phyloP scores from a whole-genome alignment of 2,888 invertebrate genomes.

The Melangyna quadrimaculata region DNA sequence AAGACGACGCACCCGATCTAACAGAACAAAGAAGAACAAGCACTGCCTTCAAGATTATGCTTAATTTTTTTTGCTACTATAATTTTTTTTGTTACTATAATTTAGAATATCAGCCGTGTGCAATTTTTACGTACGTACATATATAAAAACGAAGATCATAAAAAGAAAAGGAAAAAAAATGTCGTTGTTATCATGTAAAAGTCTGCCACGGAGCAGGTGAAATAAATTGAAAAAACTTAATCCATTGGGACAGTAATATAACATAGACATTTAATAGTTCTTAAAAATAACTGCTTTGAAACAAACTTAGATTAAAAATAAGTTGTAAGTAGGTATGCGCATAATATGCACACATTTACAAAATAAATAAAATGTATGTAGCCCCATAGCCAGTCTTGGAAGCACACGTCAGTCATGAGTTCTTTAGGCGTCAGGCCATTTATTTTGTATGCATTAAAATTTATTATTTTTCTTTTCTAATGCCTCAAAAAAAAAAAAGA shows the following conservation, averaged over 20 bases:
- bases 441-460: background rate
- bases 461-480: background rate
- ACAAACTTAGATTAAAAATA: background rate
- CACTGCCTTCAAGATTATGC: background rate
- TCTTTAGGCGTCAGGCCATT: background rate
- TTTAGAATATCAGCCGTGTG: too few species aligned
- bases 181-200: background rate
- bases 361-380: background rate
- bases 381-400: background rate
- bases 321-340: background rate
- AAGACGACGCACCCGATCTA: background rate
- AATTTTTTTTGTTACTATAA: too few species aligned
- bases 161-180: background rate
- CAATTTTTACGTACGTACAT: too few species aligned
- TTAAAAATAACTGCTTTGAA: background rate
- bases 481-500: background rate
- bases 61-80: too few species aligned
- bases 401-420: background rate
- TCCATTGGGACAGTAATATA: background rate
- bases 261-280: too few species aligned
- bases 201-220: slow-evolving; percentile 2
- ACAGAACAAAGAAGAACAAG: background rate
- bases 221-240: background rate
- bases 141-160: background rate
- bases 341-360: background rate